Conservation (phyloP, 2,113 vertebrate species). For the Steatornis caripensis region DNA sequence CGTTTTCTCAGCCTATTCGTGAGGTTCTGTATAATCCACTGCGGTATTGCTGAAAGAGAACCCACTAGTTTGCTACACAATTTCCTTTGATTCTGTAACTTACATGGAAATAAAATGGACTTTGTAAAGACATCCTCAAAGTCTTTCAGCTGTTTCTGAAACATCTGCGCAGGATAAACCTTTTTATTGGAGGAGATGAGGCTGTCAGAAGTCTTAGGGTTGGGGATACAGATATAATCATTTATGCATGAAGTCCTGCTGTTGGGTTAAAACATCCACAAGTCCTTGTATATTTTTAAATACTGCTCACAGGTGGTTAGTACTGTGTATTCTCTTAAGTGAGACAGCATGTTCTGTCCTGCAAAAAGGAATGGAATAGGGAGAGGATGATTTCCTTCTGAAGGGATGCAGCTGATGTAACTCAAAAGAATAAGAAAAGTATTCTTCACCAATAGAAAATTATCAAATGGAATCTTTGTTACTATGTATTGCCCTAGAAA, state of each 20-base stretch:
- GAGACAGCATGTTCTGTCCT: not conserved
- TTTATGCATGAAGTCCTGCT: not conserved
- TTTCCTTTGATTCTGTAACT: not conserved
- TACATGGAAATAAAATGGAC: not conserved
- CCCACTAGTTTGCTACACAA: not conserved
- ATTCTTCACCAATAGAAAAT: not conserved
- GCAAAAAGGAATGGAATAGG: not conserved
- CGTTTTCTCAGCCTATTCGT: not conserved
- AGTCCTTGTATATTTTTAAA: not conserved
- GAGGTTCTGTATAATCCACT: not conserved
- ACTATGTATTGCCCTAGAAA: not conserved
- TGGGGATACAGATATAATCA: not conserved
- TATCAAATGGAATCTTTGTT: not conserved
- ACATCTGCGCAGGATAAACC: not conserved
- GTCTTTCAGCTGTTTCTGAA: not conserved
- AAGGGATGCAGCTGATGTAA: not conserved
- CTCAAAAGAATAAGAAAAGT: not conserved
- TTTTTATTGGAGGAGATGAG: not conserved
- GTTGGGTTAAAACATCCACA: not conserved
- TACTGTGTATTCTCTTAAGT: not conserved
- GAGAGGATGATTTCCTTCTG: not conserved
- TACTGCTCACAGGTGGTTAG: not conserved
- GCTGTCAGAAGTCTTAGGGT: not conserved
- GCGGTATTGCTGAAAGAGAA: not conserved
- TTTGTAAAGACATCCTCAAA: not conserved